Evolutionary conservation across 2,888 invertebrate genomes (phyloP).

Genomic region (Imbricaverruca yamaguchii): DNA sequence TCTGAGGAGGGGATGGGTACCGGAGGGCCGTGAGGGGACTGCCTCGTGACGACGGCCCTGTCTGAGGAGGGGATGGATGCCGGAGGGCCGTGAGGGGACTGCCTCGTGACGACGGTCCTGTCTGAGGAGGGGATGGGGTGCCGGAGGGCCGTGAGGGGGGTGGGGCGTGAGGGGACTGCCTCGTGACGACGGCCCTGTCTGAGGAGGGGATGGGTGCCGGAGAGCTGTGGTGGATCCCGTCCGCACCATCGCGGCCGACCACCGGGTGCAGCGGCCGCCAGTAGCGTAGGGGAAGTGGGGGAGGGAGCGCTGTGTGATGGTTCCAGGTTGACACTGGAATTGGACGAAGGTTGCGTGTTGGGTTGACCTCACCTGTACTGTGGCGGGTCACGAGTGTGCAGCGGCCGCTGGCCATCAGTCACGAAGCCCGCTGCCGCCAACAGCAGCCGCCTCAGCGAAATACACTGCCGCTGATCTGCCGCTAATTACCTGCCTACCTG

Average conservation of each 20-base stretch:
- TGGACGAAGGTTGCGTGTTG: neutral
- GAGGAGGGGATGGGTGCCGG: neutral
- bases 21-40: no score
- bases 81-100: no score
- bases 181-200: no score
- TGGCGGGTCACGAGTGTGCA: neutral
- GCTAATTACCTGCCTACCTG: neutral
- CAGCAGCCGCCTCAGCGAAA: neutral
- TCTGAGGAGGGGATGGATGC: no score
- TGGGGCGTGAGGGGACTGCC: no score
- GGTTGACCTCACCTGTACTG: neutral
- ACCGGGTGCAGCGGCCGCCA: neutral
- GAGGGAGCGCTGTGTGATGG: neutral
- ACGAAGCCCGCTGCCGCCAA: neutral
- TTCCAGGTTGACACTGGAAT: neutral
- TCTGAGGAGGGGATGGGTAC: no score
- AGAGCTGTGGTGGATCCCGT: neutral
- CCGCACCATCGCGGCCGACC: neutral
- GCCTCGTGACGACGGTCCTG: no score
- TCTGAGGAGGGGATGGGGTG: no score
- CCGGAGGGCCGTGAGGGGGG: no score
- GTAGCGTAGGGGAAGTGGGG: neutral
- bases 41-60: no score
- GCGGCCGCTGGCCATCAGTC: no score
- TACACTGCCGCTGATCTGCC: neutral